Evolutionary conservation across 2,797 vertebrate species (phyloP).

Genomic region (Champsocephalus esox): DNA sequence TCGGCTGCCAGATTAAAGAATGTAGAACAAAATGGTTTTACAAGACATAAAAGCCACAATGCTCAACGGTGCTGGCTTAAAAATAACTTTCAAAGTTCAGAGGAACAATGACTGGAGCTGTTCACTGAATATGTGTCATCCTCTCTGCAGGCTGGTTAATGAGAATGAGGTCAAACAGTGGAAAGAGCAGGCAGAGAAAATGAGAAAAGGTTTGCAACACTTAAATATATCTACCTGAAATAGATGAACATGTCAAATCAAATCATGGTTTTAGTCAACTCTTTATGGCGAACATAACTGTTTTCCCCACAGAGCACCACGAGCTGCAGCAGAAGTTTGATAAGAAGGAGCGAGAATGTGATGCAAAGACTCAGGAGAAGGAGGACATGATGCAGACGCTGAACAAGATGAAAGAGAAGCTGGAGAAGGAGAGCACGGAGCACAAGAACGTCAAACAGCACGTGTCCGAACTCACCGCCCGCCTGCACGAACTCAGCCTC

Average conservation of each 20-base stretch:
- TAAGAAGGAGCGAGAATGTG: conserved; percentile 97
- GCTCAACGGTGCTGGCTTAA: conserved; percentile 34
- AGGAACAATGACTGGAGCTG: conserved; percentile 23
- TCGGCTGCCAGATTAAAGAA: conserved; percentile 39
- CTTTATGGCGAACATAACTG: background rate
- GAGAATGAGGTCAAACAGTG: conserved; percentile 99
- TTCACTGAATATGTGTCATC: conserved; percentile 39
- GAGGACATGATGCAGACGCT: conserved; percentile 99
- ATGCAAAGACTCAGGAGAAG: conserved; percentile 98
- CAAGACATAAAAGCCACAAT: conserved; percentile 25
- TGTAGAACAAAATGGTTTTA: conserved; percentile 40
- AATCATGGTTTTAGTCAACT: background rate
- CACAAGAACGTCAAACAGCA: conserved; percentile 97
- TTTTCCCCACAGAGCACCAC: conserved; percentile 88
- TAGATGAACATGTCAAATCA: background rate
- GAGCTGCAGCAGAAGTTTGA: conserved; percentile 97
- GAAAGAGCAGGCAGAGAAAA: conserved; percentile 99
- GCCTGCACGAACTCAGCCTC: conserved; percentile 92
- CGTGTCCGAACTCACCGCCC: conserved; percentile 89
- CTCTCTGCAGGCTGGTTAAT: conserved; percentile 92
- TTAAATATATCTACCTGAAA: background rate
- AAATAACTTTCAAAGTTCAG: conserved; percentile 41
- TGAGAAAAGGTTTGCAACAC: conserved; percentile 92
- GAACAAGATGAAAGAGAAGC: conserved; percentile 99
- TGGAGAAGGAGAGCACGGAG: conserved; percentile 94